Evolutionary conservation across 2,797 vertebrate species (phyloP).

Genomic region (Melanotaenia maccullochi): DNA sequence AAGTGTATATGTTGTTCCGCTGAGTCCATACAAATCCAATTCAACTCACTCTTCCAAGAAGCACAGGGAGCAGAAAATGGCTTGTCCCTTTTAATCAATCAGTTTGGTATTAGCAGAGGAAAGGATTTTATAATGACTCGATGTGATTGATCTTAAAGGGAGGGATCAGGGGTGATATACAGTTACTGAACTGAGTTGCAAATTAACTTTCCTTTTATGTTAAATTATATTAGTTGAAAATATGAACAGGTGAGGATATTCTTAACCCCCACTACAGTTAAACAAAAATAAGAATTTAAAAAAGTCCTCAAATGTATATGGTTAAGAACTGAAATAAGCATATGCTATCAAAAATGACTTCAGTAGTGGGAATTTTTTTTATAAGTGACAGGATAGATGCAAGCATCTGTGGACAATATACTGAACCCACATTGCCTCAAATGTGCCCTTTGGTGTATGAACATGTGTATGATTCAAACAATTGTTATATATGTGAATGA

Average conservation of each 20-base stretch:
- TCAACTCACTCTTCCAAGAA: constrained; percentile 58
- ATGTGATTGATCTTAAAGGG: constrained; percentile 46
- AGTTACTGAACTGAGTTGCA: constrained; percentile 17
- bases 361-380: background rate
- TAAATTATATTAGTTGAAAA: constrained; percentile 2
- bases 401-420: background rate
- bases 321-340: constrained; percentile 4
- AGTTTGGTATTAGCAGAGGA: constrained; percentile 44
- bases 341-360: background rate
- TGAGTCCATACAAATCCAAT: constrained; percentile 76
- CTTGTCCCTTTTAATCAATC: constrained; percentile 76
- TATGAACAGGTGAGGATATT: background rate
- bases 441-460: too few relatives aligned
- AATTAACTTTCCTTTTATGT: constrained; percentile 6
- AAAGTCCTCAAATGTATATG: background rate
- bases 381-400: background rate
- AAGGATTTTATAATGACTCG: constrained; percentile 42
- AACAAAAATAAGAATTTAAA: background rate
- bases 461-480: too few relatives aligned
- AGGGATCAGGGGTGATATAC: constrained; percentile 8
- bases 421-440: too few relatives aligned
- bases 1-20: constrained; percentile 71
- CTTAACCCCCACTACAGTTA: background rate
- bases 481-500: too few relatives aligned
- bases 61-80: constrained; percentile 72